A percentile compares a stretch with the other conserved stretches of the same genome.
These are phyloP conservation scores for Biston betularia DNA, from an alignment of 2,888 invertebrate species.

Conservation along the genomic window DNA sequence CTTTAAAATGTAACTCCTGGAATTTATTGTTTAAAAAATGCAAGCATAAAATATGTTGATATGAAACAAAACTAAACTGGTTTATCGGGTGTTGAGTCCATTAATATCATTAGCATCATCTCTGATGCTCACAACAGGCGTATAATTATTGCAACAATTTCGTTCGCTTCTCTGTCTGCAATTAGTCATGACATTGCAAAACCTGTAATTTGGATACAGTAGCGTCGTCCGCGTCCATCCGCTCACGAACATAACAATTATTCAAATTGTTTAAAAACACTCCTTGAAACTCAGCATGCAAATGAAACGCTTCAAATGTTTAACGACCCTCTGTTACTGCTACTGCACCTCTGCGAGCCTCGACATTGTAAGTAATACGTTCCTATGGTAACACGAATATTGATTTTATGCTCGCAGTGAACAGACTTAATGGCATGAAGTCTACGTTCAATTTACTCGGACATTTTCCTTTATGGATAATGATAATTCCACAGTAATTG, in stretches of 20 bases:
- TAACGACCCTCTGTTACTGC: conserved; percentile 34
- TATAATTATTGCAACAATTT: conserved; percentile 66
- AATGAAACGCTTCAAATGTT: conserved; percentile 42
- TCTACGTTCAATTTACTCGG: conserved; percentile 35
- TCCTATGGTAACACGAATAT: conserved; percentile 37
- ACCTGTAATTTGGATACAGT: conserved; percentile 69
- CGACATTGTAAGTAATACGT: conserved; percentile 27
- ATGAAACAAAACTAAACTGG: conserved; percentile 31
- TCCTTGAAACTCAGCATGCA: conserved; percentile 46
- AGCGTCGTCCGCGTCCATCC: conserved; percentile 50
- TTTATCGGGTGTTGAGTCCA: conserved; percentile 31
- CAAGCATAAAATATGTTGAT: conserved; percentile 23
- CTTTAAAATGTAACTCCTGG: not conserved
- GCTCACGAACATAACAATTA: conserved; percentile 65
- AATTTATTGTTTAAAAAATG: conserved; percentile 21
- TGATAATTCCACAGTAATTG: conserved; percentile 46
- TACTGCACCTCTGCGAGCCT: conserved; percentile 29
- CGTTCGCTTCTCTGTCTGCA: conserved; percentile 65
- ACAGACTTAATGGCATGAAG: conserved; percentile 28
- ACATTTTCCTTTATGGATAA: conserved; percentile 43
- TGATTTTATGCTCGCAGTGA: conserved; percentile 36
- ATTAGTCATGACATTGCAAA: conserved; percentile 63
- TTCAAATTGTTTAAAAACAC: conserved; percentile 66
- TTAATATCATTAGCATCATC: conserved; percentile 47
- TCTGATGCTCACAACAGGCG: conserved; percentile 59